Conservation (phyloP, 2,888 invertebrate genomes). For the Sminthurides aquaticus region DNA sequence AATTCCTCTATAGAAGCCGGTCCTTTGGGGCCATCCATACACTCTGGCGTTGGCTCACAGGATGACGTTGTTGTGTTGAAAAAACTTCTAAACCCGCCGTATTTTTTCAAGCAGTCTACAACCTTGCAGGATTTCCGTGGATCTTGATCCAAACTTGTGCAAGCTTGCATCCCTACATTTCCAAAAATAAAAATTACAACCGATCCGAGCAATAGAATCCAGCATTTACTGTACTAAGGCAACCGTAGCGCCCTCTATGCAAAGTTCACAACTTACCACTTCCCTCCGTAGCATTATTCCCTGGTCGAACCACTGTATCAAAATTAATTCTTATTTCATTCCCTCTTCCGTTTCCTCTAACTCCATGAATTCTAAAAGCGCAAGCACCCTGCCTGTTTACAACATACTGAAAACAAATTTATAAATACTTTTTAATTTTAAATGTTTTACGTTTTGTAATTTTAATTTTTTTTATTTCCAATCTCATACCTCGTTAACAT, state of each 20-base stretch:
- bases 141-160: not conserved
- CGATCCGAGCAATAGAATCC: too few relatives aligned
- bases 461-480: not conserved
- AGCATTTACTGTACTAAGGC: too few relatives aligned
- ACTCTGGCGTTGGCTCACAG: not conserved
- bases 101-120: not conserved
- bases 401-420: not conserved
- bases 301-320: not conserved
- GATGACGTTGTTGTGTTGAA: not conserved
- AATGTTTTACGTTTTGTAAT: too few relatives aligned
- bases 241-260: too few relatives aligned
- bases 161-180: not conserved
- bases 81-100: not conserved
- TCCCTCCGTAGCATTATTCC: too few relatives aligned
- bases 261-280: too few relatives aligned
- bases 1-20: not conserved
- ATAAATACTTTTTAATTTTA: not conserved
- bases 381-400: not conserved
- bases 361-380: not conserved
- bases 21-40: not conserved
- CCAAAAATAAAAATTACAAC: not conserved
- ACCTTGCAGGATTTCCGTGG: not conserved
- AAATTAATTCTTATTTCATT: not conserved
- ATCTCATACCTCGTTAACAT: not conserved
- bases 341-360: not conserved